Conservation (phyloP, 2,113 vertebrate species). For the Nyctereutes procyonoides region DNA sequence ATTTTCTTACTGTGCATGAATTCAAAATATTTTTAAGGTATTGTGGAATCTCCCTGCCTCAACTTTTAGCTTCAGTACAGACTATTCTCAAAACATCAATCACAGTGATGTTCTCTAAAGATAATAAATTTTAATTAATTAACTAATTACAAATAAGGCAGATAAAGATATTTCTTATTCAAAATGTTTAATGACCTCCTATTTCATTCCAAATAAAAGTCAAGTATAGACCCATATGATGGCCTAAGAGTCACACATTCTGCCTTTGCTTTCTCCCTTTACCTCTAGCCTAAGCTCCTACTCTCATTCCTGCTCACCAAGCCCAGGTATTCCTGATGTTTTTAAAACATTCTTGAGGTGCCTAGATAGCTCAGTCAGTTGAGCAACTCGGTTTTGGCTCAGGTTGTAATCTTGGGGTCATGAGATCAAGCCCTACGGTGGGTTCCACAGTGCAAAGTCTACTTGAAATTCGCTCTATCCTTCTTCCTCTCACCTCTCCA, state of each 20-base stretch:
- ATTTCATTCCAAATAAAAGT: constrained; percentile 39
- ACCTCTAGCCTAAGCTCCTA: not conserved
- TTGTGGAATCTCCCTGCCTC: not conserved
- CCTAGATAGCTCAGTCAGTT: not conserved
- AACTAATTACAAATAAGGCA: constrained; percentile 28
- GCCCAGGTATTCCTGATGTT: not conserved
- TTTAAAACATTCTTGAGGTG: not conserved
- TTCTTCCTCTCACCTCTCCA: too few species aligned
- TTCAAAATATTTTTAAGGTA: not conserved
- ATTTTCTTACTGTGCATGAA: not conserved
- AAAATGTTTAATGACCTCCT: constrained; percentile 21
- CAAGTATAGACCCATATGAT: not conserved
- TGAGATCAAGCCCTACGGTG: too few species aligned
- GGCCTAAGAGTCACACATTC: not conserved
- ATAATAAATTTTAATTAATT: not conserved
- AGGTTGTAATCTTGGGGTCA: too few species aligned
- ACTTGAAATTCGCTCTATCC: too few species aligned
- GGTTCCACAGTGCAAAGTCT: too few species aligned
- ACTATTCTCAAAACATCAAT: not conserved
- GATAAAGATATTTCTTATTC: not conserved
- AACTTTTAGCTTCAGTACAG: not conserved
- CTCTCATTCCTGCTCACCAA: not conserved
- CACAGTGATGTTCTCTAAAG: not conserved
- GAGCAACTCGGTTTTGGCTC: too few species aligned
- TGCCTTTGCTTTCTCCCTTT: not conserved